These are phyloP conservation scores for Blastobasis lacticolella DNA, from an alignment of 2,888 invertebrate genomes.

Conservation along the genomic window DNA sequence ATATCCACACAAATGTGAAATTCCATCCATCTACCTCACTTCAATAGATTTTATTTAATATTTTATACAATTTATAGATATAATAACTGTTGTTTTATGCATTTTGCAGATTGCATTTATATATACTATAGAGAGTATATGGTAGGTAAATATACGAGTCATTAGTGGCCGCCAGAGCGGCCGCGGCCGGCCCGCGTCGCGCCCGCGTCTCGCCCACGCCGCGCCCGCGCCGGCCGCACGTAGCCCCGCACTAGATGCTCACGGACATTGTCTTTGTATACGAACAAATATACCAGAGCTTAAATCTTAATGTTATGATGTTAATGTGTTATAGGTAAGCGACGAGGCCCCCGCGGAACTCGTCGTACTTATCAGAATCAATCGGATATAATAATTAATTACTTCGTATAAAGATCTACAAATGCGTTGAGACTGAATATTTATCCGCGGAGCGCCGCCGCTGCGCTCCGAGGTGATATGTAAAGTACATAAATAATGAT, in stretches of 20 bases:
- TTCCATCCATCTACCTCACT: conserved; percentile 85
- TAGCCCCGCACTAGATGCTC: background rate
- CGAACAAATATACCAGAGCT: conserved; percentile 71
- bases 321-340: background rate
- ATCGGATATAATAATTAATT: background rate
- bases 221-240: background rate
- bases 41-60: conserved; percentile 76
- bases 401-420: background rate
- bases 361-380: background rate
- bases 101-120: conserved; percentile 75
- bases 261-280: conserved; percentile 63
- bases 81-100: conserved; percentile 73
- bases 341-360: background rate
- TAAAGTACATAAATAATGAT: conserved; percentile 55
- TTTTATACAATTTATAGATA: conserved; percentile 75
- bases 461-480: conserved; percentile 56
- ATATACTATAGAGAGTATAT: conserved; percentile 71
- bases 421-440: conserved; percentile 55
- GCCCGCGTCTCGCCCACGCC: background rate
- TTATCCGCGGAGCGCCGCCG: conserved; percentile 41
- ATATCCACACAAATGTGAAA: conserved; percentile 75
- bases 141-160: conserved; percentile 69
- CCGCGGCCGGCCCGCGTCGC: conserved; percentile 38
- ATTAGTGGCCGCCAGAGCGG: conserved; percentile 61
- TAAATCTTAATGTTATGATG: conserved; percentile 49